Evolutionary conservation across 2,888 invertebrate species (phyloP).

Genomic region (Lacanobia oleracea): DNA sequence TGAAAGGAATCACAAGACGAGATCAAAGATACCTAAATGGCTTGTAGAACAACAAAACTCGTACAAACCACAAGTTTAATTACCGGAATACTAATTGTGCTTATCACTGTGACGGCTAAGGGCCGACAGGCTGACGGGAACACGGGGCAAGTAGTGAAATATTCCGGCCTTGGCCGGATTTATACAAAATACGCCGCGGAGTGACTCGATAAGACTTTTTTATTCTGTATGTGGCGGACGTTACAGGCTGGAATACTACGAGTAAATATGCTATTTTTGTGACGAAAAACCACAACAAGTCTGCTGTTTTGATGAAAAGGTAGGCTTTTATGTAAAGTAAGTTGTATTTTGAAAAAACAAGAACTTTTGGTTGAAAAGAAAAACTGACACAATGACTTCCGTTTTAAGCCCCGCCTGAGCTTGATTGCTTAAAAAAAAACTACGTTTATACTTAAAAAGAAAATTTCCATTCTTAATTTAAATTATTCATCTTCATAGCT

Average conservation of each 20-base stretch:
- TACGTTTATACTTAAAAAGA: not conserved
- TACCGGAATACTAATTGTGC: constrained; percentile 43
- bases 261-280: constrained; percentile 16
- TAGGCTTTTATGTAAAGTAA: not conserved
- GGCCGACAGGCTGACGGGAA: constrained; percentile 23
- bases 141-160: constrained; percentile 31
- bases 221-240: constrained; percentile 12
- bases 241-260: constrained; percentile 17
- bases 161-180: constrained; percentile 52
- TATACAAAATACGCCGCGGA: constrained; percentile 37
- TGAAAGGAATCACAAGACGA: not conserved
- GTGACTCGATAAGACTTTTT: constrained; percentile 32
- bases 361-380: too few species aligned
- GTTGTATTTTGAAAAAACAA: not conserved
- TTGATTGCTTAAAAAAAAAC: not conserved
- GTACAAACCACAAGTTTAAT: constrained; percentile 35
- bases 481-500: too few species aligned
- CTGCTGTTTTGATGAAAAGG: too few species aligned
- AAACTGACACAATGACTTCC: not conserved
- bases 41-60: constrained; percentile 18
- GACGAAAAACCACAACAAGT: too few species aligned
- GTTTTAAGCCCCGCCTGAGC: not conserved
- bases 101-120: constrained; percentile 24
- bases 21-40: constrained; percentile 5
- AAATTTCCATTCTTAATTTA: not conserved